Percentiles rank a stretch among this genome's conserved stretches.
These are phyloP conservation scores for Harpalus rubripes DNA, from an alignment of 2,888 invertebrate genomes.

Conservation along the genomic window DNA sequence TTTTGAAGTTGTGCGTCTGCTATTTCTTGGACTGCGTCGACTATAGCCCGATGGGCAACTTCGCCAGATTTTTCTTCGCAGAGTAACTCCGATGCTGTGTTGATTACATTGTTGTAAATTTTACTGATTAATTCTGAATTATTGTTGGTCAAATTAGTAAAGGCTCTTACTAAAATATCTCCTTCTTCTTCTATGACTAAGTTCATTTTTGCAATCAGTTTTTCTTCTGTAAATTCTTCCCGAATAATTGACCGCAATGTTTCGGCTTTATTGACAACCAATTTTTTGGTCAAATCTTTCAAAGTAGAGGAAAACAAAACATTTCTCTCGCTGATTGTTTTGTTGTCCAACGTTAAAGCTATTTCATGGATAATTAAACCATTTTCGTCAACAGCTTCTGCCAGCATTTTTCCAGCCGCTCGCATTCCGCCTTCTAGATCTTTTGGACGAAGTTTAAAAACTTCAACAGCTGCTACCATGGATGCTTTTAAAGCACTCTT, in stretches of 20 bases:
- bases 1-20: slow-evolving; percentile 81
- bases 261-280: slow-evolving; percentile 82
- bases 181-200: slow-evolving; percentile 83
- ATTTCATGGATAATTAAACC: slow-evolving; percentile 73
- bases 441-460: slow-evolving; percentile 76
- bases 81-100: slow-evolving; percentile 81
- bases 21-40: slow-evolving; percentile 82
- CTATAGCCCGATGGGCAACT: slow-evolving; percentile 84
- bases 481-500: slow-evolving; percentile 76
- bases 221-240: slow-evolving; percentile 79
- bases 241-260: slow-evolving; percentile 81
- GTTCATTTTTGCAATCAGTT: slow-evolving; percentile 82
- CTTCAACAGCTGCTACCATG: slow-evolving; percentile 75
- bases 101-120: slow-evolving; percentile 82
- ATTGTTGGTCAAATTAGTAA: slow-evolving; percentile 83
- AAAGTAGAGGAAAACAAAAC: slow-evolving; percentile 75
- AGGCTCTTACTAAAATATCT: slow-evolving; percentile 82
- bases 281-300: slow-evolving; percentile 78
- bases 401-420: slow-evolving; percentile 74
- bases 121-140: slow-evolving; percentile 82
- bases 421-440: slow-evolving; percentile 76
- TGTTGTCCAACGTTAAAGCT: slow-evolving; percentile 70
- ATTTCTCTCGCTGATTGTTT: slow-evolving; percentile 74
- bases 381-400: slow-evolving; percentile 73
- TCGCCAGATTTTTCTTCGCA: slow-evolving; percentile 84